Evolutionary conservation across 2,888 invertebrate species (phyloP).

Genomic region (Adelphocoris suturalis): DNA sequence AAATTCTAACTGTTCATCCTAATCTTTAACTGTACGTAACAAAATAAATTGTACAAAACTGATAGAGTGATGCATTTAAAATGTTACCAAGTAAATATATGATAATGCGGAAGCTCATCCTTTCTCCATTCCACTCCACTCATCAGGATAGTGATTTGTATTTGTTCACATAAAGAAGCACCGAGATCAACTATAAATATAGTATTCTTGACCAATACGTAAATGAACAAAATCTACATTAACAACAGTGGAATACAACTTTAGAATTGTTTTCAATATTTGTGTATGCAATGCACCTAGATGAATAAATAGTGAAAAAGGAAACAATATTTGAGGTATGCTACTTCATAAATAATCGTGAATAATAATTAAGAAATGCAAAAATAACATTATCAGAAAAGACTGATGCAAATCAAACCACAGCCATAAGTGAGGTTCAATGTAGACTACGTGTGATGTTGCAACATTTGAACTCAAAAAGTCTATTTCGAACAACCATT

Average conservation of each 20-base stretch:
- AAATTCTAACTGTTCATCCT: too few relatives aligned
- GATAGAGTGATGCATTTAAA: neutral
- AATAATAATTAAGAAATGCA: neutral
- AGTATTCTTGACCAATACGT: neutral
- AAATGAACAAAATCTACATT: neutral
- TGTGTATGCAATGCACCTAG: neutral
- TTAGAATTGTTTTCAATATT: neutral
- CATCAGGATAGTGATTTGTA: neutral
- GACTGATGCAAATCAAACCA: neutral
- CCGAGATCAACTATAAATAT: neutral
- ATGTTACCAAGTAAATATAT: neutral
- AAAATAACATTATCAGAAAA: neutral
- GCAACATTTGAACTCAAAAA: neutral
- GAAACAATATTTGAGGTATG: neutral
- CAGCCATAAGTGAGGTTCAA: conserved; percentile 1
- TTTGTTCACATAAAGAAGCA: neutral
- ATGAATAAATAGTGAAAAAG: neutral
- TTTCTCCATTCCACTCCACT: neutral
- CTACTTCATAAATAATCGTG: neutral
- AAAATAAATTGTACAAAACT: neutral
- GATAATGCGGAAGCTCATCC: neutral
- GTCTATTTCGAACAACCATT: neutral
- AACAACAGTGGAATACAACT: neutral
- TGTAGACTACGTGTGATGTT: neutral
- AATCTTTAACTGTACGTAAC: too few relatives aligned